A percentile compares a stretch with the other conserved stretches of the same genome.
Evolutionary conservation across 2,888 invertebrate genomes (phyloP).

Genomic region (Spodoptera exigua): DNA sequence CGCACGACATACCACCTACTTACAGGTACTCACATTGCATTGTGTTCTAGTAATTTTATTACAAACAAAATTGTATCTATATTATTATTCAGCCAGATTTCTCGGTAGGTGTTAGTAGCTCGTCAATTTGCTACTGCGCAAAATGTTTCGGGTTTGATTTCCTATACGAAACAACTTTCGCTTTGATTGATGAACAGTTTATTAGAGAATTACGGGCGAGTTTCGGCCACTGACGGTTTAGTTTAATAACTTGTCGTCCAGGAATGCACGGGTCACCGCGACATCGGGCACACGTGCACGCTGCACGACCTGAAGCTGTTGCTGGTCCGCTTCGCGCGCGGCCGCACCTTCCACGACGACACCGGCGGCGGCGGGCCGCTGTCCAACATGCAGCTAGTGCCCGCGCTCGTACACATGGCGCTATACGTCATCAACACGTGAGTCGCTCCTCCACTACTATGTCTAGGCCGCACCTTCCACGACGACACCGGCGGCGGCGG

Average conservation of each 20-base stretch:
- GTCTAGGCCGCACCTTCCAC: too few species aligned
- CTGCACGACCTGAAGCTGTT: constrained; percentile 98
- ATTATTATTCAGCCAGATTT: not conserved
- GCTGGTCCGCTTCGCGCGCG: constrained; percentile 96
- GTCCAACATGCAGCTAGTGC: constrained; percentile 98
- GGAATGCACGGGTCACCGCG: constrained; percentile 92
- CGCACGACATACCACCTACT: constrained; percentile 96
- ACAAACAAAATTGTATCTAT: too few species aligned
- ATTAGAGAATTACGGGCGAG: too few species aligned
- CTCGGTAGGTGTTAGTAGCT: too few species aligned
- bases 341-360: constrained; percentile 98
- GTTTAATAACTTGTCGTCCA: not conserved
- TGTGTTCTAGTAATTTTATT: not conserved
- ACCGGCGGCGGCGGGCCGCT: constrained; percentile 99
- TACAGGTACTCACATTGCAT: constrained; percentile 85
- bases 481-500: too few species aligned
- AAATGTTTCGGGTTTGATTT: too few species aligned
- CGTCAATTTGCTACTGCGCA: too few species aligned
- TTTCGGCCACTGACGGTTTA: too few species aligned
- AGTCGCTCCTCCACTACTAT: too few species aligned
- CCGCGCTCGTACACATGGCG: constrained; percentile 97
- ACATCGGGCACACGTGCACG: constrained; percentile 94
- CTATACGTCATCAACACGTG: constrained; percentile 97
- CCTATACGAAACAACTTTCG: too few species aligned
- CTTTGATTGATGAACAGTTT: too few species aligned